Evolutionary conservation across 2,113 vertebrate species (phyloP).

Genomic region (Axis porcinus): DNA sequence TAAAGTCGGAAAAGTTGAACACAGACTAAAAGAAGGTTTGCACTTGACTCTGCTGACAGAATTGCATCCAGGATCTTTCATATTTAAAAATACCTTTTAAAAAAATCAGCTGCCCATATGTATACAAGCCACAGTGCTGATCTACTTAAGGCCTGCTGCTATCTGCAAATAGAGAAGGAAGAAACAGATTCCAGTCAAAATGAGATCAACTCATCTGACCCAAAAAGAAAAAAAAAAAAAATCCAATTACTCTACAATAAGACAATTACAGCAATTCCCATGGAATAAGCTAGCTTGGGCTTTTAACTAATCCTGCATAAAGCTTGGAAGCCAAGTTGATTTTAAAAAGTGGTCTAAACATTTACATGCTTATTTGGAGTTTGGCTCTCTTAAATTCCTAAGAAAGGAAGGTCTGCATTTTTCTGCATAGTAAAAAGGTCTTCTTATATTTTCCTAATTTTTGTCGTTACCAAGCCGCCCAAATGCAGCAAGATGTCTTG

Average conservation of each 20-base stretch:
- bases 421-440: background rate
- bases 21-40: background rate
- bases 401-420: background rate
- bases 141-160: background rate
- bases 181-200: conserved; percentile 48
- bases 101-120: background rate
- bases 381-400: conserved; percentile 9
- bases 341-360: conserved; percentile 4
- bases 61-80: background rate
- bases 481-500: background rate
- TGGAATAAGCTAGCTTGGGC: conserved; percentile 1
- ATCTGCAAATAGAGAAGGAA: conserved; percentile 21
- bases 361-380: background rate
- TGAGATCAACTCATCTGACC: conserved; percentile 67
- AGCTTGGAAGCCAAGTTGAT: background rate
- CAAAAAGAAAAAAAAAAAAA: conserved; percentile 50
- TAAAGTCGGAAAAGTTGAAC: background rate
- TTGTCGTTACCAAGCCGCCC: background rate
- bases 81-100: background rate
- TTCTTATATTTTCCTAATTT: background rate
- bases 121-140: background rate
- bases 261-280: conserved; percentile 62
- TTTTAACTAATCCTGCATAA: conserved; percentile 25
- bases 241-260: conserved; percentile 66
- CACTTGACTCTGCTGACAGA: background rate